A percentile compares a stretch with the other conserved stretches of the same genome.
phyloP scores from a whole-genome alignment of 2,888 invertebrate species.

The Thymelicus acteon region DNA sequence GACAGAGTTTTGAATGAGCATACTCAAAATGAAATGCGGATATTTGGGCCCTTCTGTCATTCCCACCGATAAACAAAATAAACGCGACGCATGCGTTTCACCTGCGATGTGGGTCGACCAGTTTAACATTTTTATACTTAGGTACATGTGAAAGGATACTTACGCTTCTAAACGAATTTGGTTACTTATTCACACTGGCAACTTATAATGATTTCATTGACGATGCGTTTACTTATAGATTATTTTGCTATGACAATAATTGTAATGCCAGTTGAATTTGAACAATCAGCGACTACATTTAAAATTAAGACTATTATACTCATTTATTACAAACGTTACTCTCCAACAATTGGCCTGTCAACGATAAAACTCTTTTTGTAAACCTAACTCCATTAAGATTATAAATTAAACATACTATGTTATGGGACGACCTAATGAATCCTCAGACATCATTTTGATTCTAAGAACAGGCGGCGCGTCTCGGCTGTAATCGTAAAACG shows the following conservation, averaged over 20 bases:
- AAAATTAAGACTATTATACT: not conserved
- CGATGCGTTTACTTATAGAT: too few relatives aligned
- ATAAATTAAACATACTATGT: conserved; percentile 7
- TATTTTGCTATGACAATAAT: too few relatives aligned
- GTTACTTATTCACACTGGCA: not conserved
- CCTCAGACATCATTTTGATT: conserved; percentile 2
- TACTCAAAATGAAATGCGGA: not conserved
- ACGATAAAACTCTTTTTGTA: not conserved
- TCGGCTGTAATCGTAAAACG: conserved; percentile 25
- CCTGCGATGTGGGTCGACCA: conserved; percentile 52
- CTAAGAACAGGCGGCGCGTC: conserved; percentile 11
- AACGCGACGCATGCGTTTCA: conserved; percentile 54
- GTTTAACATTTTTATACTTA: conserved; percentile 53
- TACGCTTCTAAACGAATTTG: conserved; percentile 14
- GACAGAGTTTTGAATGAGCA: too few relatives aligned
- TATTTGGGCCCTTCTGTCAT: not conserved
- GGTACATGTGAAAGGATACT: conserved; percentile 44
- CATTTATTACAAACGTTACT: not conserved
- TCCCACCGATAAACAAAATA: conserved; percentile 60
- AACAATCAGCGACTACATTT: too few relatives aligned
- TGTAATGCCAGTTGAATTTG: too few relatives aligned
- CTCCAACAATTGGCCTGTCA: not conserved
- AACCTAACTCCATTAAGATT: conserved; percentile 1
- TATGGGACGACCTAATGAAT: conserved; percentile 6
- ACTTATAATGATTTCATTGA: too few relatives aligned